phyloP scores from a whole-genome alignment of 2,888 invertebrate genomes.

The Metopia argyrocephala region DNA sequence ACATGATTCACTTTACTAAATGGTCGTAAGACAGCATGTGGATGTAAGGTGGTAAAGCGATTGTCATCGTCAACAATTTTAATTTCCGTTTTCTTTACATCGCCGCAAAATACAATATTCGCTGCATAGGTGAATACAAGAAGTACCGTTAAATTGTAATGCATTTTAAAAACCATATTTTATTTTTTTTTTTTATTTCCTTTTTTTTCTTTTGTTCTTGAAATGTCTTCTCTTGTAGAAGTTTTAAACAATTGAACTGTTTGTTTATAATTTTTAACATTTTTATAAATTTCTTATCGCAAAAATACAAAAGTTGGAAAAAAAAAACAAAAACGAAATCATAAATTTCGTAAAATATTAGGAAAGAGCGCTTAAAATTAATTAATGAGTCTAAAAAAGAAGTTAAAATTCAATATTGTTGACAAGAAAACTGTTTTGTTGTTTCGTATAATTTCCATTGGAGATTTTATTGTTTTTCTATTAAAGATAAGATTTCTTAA shows the following conservation, averaged over 20 bases:
- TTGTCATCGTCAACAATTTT: slow-evolving; percentile 68
- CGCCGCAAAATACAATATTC: slow-evolving; percentile 63
- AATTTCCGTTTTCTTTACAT: slow-evolving; percentile 71
- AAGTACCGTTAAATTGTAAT: slow-evolving; percentile 25
- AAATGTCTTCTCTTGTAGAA: slow-evolving; percentile 42
- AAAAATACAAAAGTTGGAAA: background rate
- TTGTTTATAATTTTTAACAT: slow-evolving; percentile 38
- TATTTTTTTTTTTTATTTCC: background rate
- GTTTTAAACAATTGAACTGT: slow-evolving; percentile 49
- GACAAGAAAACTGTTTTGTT: slow-evolving; percentile 25
- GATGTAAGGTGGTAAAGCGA: slow-evolving; percentile 68
- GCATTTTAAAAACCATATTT: slow-evolving; percentile 29
- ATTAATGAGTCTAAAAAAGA: background rate
- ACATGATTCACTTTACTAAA: slow-evolving; percentile 72
- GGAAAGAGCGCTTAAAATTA: slow-evolving; percentile 24
- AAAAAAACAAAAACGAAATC: background rate
- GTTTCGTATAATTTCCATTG: slow-evolving; percentile 16
- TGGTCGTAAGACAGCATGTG: slow-evolving; percentile 59
- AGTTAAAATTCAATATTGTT: slow-evolving; percentile 16
- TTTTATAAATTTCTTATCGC: slow-evolving; percentile 52
- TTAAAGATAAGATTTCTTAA: slow-evolving; percentile 33
- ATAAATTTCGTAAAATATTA: background rate
- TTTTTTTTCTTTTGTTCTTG: slow-evolving; percentile 9
- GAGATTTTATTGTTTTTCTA: slow-evolving; percentile 34
- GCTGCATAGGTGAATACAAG: slow-evolving; percentile 14